Base-by-base conservation (phyloP, 2,888 invertebrate species). In the Caenorhabditis japonica region DNA sequence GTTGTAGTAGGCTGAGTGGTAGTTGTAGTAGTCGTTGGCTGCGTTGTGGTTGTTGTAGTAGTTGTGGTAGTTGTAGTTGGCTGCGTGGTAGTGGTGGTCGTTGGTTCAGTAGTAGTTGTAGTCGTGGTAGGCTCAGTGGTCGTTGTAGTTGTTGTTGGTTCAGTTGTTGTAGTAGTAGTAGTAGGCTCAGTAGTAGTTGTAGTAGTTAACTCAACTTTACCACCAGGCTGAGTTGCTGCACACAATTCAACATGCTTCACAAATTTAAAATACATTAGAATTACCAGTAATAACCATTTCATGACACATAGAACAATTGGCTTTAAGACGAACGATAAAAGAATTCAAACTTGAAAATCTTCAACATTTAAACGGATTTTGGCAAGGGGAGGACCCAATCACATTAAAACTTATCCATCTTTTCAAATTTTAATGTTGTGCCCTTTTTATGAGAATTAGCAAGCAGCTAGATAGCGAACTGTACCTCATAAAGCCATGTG, bases 241-340 rank as follows among this genome's bases (percentile, higher is more conserved):
- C 61, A 61, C 1, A 27, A 33, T 4, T 52, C 52, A 23, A n/a
- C 51, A 3, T 5, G 15, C 13, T 25, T 5, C 46, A 36, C 12
- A 52, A 44, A 3, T 8, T 44, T 13, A 8, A 52, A 17, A 23
- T 36, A 4, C 15, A 15, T 4, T 5, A 44, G 5, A 33, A 36
- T 2, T n/a, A n/a, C n/a, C 33, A 60, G 23, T 27, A n/a, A 8
- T 17, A 61, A 44, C 34, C 52, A 61, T 61, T 17, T 30, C 61
- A 61, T 61, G 52, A 61, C 51, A 60, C 60, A 61, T 61, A 17
- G 25, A n/a, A n/a, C n/a, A n/a, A n/a, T n/a, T n/a, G n/a, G n/a
- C n/a, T n/a, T n/a, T n/a, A n/a, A n/a, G n/a, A n/a, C n/a, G n/a
- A n/a, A n/a, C n/a, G n/a, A n/a, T n/a, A n/a, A n/a, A n/a, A n/a